Conservation (phyloP, 2,888 invertebrate genomes). For the Scaeva pyrastri region DNA sequence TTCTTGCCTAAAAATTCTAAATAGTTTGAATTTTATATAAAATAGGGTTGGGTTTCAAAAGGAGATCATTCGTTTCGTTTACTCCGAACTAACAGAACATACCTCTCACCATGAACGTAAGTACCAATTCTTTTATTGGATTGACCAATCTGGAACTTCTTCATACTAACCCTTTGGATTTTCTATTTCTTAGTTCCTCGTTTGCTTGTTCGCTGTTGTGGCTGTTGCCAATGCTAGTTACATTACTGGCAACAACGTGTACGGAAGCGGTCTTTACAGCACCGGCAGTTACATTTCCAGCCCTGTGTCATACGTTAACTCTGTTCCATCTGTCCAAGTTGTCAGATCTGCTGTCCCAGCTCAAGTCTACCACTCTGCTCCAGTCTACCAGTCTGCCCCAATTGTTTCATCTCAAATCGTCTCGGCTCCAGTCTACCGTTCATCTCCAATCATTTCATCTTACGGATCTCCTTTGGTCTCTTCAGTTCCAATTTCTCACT, state of each 20-base stretch:
- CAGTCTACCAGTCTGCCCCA: conserved; percentile 6
- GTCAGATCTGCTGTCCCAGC: conserved; percentile 3
- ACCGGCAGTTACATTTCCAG: neutral
- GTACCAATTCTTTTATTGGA: conserved; percentile 5
- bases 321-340: conserved; percentile 4
- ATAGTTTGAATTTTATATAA: conserved; percentile 32
- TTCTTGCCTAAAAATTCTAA: too few relatives aligned
- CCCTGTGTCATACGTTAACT: neutral
- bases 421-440: too few relatives aligned
- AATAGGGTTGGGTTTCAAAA: conserved; percentile 18
- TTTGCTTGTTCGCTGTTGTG: conserved; percentile 55
- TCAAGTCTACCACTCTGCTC: conserved; percentile 9
- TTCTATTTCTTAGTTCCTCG: conserved; percentile 29
- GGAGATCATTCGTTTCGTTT: conserved; percentile 32
- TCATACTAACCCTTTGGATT: neutral
- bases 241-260: neutral
- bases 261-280: neutral
- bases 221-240: conserved; percentile 47
- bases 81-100: conserved; percentile 36
- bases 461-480: neutral
- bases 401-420: neutral
- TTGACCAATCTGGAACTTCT: neutral
- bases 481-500: neutral
- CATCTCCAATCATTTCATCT: neutral
- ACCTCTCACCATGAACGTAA: conserved; percentile 52